A percentile compares a stretch with the other conserved stretches of the same genome.
phyloP scores from a whole-genome alignment of 1,140 invertebrate genomes.

The Drosophila oshimai region DNA sequence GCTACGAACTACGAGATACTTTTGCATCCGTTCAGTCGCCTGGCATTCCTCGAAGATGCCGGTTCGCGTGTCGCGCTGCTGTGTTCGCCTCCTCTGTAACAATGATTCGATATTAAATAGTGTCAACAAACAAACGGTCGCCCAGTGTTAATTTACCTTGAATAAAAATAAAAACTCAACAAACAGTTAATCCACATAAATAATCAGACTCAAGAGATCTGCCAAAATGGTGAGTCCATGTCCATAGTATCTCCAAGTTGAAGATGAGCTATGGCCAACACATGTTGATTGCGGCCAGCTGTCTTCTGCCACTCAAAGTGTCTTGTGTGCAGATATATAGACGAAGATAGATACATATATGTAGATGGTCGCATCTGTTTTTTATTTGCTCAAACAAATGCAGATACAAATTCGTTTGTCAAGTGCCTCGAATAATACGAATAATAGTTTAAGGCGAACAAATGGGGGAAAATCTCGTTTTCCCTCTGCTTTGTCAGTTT shows the following conservation, averaged over 20 bases:
- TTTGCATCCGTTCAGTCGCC: constrained; percentile 52
- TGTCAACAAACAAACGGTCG: neutral
- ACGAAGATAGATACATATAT: constrained; percentile 2
- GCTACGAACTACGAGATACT: constrained; percentile 32
- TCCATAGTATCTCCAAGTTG: constrained; percentile 1
- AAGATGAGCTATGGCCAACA: constrained; percentile 41
- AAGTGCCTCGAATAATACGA: constrained; percentile 51
- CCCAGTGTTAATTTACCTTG: constrained; percentile 7
- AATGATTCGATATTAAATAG: constrained; percentile 13
- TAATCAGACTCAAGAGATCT: constrained; percentile 3
- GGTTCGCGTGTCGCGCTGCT: constrained; percentile 48
- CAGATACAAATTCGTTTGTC: constrained; percentile 54
- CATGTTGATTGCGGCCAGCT: constrained; percentile 74
- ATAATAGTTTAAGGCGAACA: constrained; percentile 39
- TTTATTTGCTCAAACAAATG: constrained; percentile 56
- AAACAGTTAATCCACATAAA: too few species aligned
- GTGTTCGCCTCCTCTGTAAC: constrained; percentile 5
- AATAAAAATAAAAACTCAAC: too few species aligned
- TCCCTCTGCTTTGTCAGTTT: constrained; percentile 65
- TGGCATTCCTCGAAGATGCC: constrained; percentile 68
- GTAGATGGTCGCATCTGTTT: constrained; percentile 63
- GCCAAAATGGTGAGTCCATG: constrained; percentile 31
- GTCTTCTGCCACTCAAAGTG: constrained; percentile 45
- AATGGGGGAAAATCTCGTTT: constrained; percentile 21
- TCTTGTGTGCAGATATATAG: constrained; percentile 3